Conservation (phyloP, 2,113 vertebrate species). For the Pluvianellus socialis region DNA sequence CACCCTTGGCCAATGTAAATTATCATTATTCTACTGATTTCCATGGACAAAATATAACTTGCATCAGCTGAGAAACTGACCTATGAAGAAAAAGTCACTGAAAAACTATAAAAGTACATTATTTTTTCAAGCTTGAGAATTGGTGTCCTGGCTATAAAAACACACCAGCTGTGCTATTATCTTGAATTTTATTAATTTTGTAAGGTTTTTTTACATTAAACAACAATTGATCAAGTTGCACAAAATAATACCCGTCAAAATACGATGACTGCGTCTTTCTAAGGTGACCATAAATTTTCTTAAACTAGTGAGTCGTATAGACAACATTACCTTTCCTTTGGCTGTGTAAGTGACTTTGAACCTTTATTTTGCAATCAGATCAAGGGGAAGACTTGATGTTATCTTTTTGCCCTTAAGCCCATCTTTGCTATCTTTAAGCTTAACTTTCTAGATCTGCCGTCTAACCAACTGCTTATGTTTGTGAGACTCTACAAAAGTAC, state of each 20-base stretch:
- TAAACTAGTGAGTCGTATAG: background rate
- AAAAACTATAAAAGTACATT: background rate
- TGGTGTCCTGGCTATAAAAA: background rate
- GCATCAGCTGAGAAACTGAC: background rate
- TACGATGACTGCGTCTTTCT: background rate
- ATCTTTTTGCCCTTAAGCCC: background rate
- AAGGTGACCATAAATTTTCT: background rate
- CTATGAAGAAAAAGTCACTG: background rate
- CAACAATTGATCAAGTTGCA: rapidly evolving
- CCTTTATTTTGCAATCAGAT: background rate
- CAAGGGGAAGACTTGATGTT: background rate
- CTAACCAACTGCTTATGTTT: background rate
- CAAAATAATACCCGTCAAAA: background rate
- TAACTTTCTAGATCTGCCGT: background rate
- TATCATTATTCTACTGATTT: background rate
- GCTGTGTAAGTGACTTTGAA: background rate
- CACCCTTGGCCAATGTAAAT: background rate
- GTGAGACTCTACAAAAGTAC: background rate
- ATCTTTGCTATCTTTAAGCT: background rate
- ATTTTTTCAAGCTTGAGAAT: background rate
- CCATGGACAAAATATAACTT: background rate
- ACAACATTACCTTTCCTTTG: too few relatives aligned
- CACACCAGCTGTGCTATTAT: background rate
- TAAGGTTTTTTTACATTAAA: background rate
- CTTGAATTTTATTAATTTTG: background rate